These are phyloP conservation scores for Apis mellifera DNA, from an alignment of 1,140 invertebrate species.

Conservation along the genomic window DNA sequence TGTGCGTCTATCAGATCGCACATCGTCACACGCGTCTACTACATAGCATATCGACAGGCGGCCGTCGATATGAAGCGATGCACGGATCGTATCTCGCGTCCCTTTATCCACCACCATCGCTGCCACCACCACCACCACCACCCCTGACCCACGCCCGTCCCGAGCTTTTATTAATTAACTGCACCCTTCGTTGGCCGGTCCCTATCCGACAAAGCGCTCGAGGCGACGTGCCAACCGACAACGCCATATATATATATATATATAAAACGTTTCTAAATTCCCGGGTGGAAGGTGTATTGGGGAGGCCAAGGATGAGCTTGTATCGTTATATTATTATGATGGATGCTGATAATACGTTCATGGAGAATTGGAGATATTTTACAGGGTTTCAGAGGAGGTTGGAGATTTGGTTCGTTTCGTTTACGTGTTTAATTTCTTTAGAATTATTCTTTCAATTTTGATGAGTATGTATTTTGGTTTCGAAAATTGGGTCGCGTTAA, in stretches of 20 bases:
- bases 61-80: conserved; percentile 60
- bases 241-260: conserved; percentile 23
- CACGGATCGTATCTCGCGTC: conserved; percentile 48
- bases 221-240: conserved; percentile 60
- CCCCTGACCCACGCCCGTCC: no score
- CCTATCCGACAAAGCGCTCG: conserved; percentile 47
- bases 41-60: not conserved
- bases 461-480: no score
- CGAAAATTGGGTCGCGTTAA: no score
- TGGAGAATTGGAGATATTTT: not conserved
- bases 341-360: not conserved
- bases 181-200: conserved; percentile 30
- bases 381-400: not conserved
- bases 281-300: conserved; percentile 3
- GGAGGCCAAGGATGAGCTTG: not conserved
- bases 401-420: no score
- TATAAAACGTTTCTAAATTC: conserved; percentile 66
- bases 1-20: not conserved
- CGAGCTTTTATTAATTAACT: conserved; percentile 69
- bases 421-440: no score
- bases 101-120: conserved; percentile 36
- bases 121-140: no score
- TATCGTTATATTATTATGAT: no score
- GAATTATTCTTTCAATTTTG: no score
- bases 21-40: no score